Percentiles rank a stretch among this genome's conserved stretches.
phyloP scores from a whole-genome alignment of 37 sponge, comb jelly and placozoan genomes.

The Tethya wilhelma region DNA sequence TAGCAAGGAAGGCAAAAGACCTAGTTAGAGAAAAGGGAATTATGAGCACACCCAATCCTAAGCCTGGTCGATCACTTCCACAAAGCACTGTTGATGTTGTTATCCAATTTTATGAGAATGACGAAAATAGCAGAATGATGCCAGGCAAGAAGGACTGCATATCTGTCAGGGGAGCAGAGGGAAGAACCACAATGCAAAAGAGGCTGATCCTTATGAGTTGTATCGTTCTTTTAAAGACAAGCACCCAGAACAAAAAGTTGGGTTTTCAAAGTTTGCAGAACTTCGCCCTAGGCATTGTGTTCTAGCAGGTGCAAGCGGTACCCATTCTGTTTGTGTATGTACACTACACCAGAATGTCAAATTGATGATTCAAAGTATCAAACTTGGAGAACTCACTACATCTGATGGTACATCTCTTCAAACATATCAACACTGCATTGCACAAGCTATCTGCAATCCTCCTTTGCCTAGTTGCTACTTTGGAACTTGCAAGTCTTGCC shows the following conservation, averaged over 20 bases:
- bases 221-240: slow-evolving; percentile 39
- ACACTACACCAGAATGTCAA: slow-evolving; percentile 65
- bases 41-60: slow-evolving; percentile 24
- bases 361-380: slow-evolving; percentile 14
- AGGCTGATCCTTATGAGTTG: slow-evolving; percentile 49
- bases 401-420: slow-evolving; percentile 2
- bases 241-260: slow-evolving; percentile 30
- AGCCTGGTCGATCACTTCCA: slow-evolving; percentile 8
- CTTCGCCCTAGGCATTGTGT: slow-evolving; percentile 58
- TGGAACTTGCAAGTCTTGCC: slow-evolving; percentile 34
- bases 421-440: slow-evolving; percentile 43
- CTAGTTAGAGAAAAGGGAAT: slow-evolving; percentile 32
- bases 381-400: not conserved
- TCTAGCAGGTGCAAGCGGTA: slow-evolving; percentile 61
- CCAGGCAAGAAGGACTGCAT: slow-evolving; percentile 62
- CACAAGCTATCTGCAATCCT: slow-evolving; percentile 45
- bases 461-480: slow-evolving; percentile 29
- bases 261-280: slow-evolving; percentile 63
- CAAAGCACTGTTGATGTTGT: slow-evolving; percentile 15
- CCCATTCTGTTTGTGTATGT: slow-evolving; percentile 71
- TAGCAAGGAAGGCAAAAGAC: slow-evolving; percentile 25
- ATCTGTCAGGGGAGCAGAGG: slow-evolving; percentile 12
- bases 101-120: slow-evolving; percentile 23
- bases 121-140: slow-evolving; percentile 50
- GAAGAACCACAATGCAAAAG: slow-evolving; percentile 32